Evolutionary conservation across 1,140 invertebrate genomes (phyloP), one percentile per base, ranked within the genome.

Genomic region (Ditylenchus dipsaci): DNA sequence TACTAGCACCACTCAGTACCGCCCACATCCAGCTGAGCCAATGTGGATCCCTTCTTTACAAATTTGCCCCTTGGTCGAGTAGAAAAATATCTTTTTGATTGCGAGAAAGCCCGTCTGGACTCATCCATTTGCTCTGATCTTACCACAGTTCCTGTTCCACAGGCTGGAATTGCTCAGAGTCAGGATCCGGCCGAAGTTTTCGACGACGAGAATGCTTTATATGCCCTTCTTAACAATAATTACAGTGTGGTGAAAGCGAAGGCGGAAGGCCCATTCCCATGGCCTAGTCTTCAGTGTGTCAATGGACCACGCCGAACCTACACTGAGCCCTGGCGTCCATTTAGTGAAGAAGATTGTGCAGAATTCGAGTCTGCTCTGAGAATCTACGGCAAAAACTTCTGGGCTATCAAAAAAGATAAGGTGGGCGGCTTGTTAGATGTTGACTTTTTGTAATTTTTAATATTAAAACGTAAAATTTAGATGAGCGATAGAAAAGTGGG

Each of bases 271-370:
- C 53, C 33, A n/a, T 21, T 26, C 3, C n/a, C 43, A 3, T 53
- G 49, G 49, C 49, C 49, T 7, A 53, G 23, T 53, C 23, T 53
- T 3, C 23, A 53, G 49, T 53, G 49, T 26, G 68, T 63, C 13
- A 69, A 69, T 33, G 64, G 43, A 8, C 13, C 67, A 7, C 21
- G 45, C 19, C 13, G 47, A n/a, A 69, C 68, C 42, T 67, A 27
- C 0, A 26, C 68, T n/a, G 83, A 84, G 81, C 81, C 82, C 13
- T 84, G 84, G 83, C 83, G 90, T 81, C 86, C 93, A 3, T 97
- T 94, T 93, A 95, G 93, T 19, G 93, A 96, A 83, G 93, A 96
- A 84, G 94, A 97, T 83, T 96, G 93, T 86, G 87, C 90, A 70
- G 93, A 93, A 85, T 97, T 97, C 86, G 94, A 97, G 86, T 90